Percentiles rank a stretch among this genome's conserved stretches.
Conservation (phyloP, 2,888 invertebrate genomes). For the Epinotia demarniana region DNA sequence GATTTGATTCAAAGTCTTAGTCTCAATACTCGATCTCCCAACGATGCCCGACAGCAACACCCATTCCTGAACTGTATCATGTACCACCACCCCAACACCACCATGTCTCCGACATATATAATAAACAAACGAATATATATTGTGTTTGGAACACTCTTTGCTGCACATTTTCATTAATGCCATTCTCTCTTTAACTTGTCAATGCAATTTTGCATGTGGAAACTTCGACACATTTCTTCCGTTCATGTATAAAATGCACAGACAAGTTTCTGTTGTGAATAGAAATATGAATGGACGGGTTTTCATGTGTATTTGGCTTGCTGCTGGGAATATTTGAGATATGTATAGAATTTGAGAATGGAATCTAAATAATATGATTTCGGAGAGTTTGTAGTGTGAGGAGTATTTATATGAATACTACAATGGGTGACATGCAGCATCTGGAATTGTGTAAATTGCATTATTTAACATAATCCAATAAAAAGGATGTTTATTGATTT, state of each 20-base stretch:
- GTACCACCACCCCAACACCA: no score
- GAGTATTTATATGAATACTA: neutral
- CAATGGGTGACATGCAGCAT: neutral
- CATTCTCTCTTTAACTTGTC: conserved; percentile 27
- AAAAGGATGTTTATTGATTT: no score
- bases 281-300: conserved; percentile 23
- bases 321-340: conserved; percentile 30
- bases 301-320: conserved; percentile 41
- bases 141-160: neutral
- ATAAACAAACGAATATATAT: no score
- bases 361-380: conserved; percentile 28
- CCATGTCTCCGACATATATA: no score
- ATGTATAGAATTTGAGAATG: conserved; percentile 19
- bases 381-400: neutral
- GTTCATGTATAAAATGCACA: conserved; percentile 33
- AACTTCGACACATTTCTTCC: conserved; percentile 26
- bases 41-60: no score
- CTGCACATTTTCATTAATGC: conserved; percentile 19
- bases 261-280: conserved; percentile 30
- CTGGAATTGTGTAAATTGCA: neutral
- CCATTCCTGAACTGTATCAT: no score
- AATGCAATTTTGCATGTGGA: conserved; percentile 29
- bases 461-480: no score
- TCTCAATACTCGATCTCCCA: no score
- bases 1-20: no score